Percentiles rank a stretch among this genome's conserved stretches.
Conservation (phyloP, 2,888 invertebrate genomes). For the Blomia tropicalis region DNA sequence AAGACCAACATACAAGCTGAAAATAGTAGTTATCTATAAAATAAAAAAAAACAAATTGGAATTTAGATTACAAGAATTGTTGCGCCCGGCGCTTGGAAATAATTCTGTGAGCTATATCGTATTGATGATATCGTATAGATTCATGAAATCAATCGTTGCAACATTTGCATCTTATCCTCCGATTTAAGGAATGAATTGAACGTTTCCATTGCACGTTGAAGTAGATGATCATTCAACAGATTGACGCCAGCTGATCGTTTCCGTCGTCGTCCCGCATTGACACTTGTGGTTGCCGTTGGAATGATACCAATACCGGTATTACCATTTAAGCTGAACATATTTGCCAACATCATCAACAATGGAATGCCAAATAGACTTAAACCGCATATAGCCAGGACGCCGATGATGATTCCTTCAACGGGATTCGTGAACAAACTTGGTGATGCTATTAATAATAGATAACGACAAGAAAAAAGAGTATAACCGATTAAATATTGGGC, state of each 20-base stretch:
- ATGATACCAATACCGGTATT: constrained; percentile 18
- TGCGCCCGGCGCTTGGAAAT: no score
- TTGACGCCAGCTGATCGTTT: constrained; percentile 3
- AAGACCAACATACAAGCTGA: no score
- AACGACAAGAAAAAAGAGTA: no score
- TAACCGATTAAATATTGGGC: no score
- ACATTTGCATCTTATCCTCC: constrained; percentile 19
- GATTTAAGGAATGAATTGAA: constrained; percentile 17
- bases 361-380: constrained; percentile 19
- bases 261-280: constrained; percentile 19
- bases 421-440: constrained; percentile 4
- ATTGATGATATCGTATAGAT: no score
- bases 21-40: no score
- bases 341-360: neutral
- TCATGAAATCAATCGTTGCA: constrained; percentile 7
- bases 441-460: neutral
- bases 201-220: neutral
- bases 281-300: constrained; percentile 23
- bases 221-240: constrained; percentile 10
- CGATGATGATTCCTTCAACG: constrained; percentile 18
- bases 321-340: neutral
- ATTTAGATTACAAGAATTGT: no score
- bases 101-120: no score
- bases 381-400: constrained; percentile 11
- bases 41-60: no score